Evolutionary conservation across 2,113 vertebrate genomes (phyloP).

Genomic region (Alouatta palliata): DNA sequence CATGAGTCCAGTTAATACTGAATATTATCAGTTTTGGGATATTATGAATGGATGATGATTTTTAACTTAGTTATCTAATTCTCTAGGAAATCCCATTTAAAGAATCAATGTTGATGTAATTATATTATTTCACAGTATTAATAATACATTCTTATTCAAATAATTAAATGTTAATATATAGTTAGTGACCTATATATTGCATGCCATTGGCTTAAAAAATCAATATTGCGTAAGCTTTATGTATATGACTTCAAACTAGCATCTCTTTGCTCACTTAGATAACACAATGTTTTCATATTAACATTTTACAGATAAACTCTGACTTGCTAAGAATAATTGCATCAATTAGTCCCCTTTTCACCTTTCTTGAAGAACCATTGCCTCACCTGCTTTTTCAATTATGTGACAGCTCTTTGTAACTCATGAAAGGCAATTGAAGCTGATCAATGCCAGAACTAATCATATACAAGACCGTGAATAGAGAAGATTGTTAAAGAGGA

Average conservation of each 20-base stretch:
- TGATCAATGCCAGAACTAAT: constrained; percentile 27
- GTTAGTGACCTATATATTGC: neutral
- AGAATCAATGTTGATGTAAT: neutral
- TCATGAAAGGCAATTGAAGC: constrained; percentile 2
- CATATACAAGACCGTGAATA: constrained; percentile 11
- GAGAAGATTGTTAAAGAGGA: neutral
- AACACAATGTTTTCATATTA: neutral
- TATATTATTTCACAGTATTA: neutral
- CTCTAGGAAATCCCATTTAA: neutral
- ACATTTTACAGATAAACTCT: constrained; percentile 13
- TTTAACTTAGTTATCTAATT: neutral
- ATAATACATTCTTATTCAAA: neutral
- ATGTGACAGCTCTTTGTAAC: neutral
- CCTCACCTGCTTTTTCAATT: neutral
- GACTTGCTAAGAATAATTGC: neutral
- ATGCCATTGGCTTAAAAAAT: neutral
- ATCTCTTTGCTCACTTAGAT: neutral
- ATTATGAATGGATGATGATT: neutral
- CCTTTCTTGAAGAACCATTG: neutral
- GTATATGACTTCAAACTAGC: neutral
- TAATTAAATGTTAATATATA: constrained; percentile 5
- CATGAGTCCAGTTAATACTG: neutral
- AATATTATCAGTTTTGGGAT: neutral
- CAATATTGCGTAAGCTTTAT: neutral
- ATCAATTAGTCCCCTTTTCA: neutral